Evolutionary conservation across 2,888 invertebrate species (phyloP).

Genomic region (Drosophila emarginata): DNA sequence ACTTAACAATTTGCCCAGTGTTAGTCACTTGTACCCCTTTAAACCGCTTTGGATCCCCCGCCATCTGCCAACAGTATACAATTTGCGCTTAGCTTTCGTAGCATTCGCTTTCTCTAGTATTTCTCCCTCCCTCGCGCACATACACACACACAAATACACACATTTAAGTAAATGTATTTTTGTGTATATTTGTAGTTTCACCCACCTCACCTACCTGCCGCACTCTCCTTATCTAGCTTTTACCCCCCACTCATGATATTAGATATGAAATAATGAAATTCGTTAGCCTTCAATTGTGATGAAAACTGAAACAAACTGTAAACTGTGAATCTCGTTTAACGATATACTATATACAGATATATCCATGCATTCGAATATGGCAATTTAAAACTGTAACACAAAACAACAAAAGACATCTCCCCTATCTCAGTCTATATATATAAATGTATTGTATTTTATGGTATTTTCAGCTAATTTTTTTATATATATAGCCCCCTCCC

Average conservation of each 20-base stretch:
- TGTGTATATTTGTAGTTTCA: neutral
- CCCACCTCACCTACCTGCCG: neutral
- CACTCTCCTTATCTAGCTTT: neutral
- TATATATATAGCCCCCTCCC: neutral
- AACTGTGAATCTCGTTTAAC: slow-evolving; percentile 25
- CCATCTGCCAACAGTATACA: neutral
- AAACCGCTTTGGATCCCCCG: neutral
- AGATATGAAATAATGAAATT: slow-evolving; percentile 10
- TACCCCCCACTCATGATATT: neutral
- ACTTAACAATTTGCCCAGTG: neutral
- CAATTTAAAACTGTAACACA: neutral
- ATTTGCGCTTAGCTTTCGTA: neutral
- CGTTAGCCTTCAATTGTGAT: slow-evolving; percentile 17
- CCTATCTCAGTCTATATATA: neutral
- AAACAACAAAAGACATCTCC: slow-evolving; percentile 4
- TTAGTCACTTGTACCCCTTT: neutral
- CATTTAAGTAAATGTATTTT: neutral
- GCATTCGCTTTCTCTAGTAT: slow-evolving; percentile 9
- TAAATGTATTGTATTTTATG: slow-evolving; percentile 8
- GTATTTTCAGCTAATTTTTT: neutral
- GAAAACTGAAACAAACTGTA: slow-evolving; percentile 6
- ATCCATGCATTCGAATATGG: slow-evolving; percentile 1
- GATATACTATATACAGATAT: slow-evolving; percentile 4
- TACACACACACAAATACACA: neutral
- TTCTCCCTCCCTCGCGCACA: neutral